phyloP scores from a whole-genome alignment of 2,113 vertebrate genomes.

The Lepus americanus region DNA sequence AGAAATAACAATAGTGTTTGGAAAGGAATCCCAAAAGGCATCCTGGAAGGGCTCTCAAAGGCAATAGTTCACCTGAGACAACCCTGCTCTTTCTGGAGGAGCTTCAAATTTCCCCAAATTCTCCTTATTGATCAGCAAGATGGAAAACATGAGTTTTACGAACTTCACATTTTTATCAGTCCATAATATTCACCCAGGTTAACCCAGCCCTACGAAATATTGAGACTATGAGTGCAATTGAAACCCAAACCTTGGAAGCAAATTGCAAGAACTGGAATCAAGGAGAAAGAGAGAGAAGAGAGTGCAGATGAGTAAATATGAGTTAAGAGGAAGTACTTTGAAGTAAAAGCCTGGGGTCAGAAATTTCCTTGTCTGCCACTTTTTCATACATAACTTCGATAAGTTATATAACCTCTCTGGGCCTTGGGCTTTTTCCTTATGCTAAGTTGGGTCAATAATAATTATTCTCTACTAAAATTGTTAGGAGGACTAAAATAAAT shows the following conservation, averaged over 20 bases:
- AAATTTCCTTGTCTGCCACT: background rate
- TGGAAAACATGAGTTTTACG: fast-evolving
- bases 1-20: background rate
- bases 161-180: background rate
- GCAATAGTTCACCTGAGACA: background rate
- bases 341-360: background rate
- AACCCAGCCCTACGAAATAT: background rate
- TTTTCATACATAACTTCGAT: background rate
- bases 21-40: background rate
- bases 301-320: background rate
- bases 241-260: background rate
- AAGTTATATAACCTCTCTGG: background rate
- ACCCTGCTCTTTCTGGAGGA: background rate
- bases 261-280: background rate
- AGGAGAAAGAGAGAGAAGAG: background rate
- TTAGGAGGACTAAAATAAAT: slow-evolving; percentile 44
- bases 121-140: background rate
- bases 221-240: background rate
- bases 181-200: background rate
- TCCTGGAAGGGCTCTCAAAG: background rate
- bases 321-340: background rate
- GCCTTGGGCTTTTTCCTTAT: background rate
- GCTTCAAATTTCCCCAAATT: background rate
- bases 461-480: slow-evolving; percentile 43
- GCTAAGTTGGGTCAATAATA: slow-evolving; percentile 40